Base-by-base conservation (phyloP, 2,888 invertebrate species). In the Pachliopta kotzebuea region DNA sequence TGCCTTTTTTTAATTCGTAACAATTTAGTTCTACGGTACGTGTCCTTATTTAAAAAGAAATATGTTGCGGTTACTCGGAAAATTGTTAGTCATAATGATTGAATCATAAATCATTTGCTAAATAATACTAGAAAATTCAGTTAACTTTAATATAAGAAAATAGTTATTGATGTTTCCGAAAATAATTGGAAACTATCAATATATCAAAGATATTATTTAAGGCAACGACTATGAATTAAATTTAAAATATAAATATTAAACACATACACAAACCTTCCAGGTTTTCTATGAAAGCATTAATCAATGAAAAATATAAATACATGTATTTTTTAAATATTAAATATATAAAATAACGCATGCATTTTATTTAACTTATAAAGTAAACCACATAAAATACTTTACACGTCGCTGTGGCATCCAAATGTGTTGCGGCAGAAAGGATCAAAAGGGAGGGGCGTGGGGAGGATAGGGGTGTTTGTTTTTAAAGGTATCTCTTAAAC, bases 331-430 rank as follows among this genome's bases (percentile, higher is more conserved):
- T 56, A 49, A 50, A n/a, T 14, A 20, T 59, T 57, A 65, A 63
- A 61, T 53, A 53, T 24, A n/a, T 45, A n/a, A 45, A n/a, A n/a
- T n/a, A n/a, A 20, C 18, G 21, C 55, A 64, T 60, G 52, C 60
- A 53, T 26, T 26, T 26, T 26, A 31, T 23, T 54, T 31, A 69
- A 69, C 69, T 57, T 56, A 62, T 73, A 71, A 70, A 72, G 68
- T 7, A 18, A 52, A 52, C 68, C 71, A 71, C 71, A 71, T 75
- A 74, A 59, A 83, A 89, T 90, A 90, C 90, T 81, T 90, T 90
- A 90, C 90, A 90, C 88, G 78, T 85, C 75, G 73, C 71, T 79
- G 84, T 45, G 69, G 86, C 72, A 69, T 87, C 86, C 88, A 71
- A 74, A 71, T 75, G 71, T 71, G 76, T 74, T 71, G 74, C 63